Conservation (phyloP, 2,113 vertebrate genomes). For the Chionomys nivalis region DNA sequence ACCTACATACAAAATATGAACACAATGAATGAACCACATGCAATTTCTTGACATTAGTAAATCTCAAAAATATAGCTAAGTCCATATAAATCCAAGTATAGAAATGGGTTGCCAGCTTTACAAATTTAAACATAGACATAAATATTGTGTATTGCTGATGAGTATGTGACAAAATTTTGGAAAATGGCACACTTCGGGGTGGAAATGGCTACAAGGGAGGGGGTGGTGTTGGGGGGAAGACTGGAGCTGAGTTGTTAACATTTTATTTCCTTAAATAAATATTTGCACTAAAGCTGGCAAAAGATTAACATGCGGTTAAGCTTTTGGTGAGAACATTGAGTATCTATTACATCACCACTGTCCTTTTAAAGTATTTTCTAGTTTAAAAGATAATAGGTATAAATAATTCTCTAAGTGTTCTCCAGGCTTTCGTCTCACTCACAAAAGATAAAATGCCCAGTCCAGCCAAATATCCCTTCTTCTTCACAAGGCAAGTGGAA, state of each 20-base stretch:
- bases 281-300: slow-evolving; percentile 36
- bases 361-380: slow-evolving; percentile 10
- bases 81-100: neutral
- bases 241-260: neutral
- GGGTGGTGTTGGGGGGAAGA: neutral
- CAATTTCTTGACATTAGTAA: neutral
- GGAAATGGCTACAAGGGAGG: neutral
- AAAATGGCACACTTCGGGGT: neutral
- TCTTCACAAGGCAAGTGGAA: slow-evolving; percentile 1
- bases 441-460: slow-evolving; percentile 35
- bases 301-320: neutral
- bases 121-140: neutral
- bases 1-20: neutral
- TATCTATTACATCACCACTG: neutral
- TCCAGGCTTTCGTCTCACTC: neutral
- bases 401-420: slow-evolving; percentile 4
- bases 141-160: neutral
- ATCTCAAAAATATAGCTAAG: neutral
- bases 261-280: slow-evolving; percentile 32
- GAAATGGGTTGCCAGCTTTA: neutral
- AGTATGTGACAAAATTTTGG: neutral
- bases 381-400: neutral
- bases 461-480: slow-evolving; percentile 14
- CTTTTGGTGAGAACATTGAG: neutral
- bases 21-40: neutral